phyloP scores from a whole-genome alignment of 2,113 vertebrate species.

The Silurus glanis region DNA sequence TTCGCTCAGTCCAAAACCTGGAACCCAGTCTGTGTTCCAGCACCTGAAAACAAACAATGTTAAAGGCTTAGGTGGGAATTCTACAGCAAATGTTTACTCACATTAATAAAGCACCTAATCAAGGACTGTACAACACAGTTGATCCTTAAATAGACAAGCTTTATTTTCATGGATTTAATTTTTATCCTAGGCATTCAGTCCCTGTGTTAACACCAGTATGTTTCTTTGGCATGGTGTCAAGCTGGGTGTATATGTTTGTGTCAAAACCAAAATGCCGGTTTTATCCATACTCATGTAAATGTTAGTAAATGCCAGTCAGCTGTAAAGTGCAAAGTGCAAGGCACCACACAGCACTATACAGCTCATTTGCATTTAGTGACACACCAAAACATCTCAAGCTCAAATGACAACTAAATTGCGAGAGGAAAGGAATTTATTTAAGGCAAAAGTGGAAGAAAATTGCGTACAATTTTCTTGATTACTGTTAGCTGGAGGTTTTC shows the following conservation, averaged over 20 bases:
- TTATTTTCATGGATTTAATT: neutral
- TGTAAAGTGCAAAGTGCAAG: neutral
- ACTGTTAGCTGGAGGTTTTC: neutral
- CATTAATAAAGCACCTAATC: neutral
- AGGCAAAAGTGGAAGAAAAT: neutral
- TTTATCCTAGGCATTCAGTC: neutral
- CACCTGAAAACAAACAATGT: conserved; percentile 69
- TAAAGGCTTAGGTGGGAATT: neutral
- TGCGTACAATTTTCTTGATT: neutral
- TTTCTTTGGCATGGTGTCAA: neutral
- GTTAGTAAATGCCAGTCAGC: neutral
- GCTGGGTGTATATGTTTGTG: neutral
- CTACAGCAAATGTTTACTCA: neutral
- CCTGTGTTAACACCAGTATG: neutral
- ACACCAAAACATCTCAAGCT: neutral
- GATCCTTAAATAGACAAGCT: neutral
- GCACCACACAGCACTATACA: neutral
- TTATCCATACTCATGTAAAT: neutral
- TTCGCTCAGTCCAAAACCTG: conserved; percentile 78
- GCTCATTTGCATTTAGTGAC: neutral
- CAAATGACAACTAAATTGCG: neutral
- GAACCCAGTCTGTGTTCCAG: conserved; percentile 64
- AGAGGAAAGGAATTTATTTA: neutral
- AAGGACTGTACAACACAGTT: neutral
- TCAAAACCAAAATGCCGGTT: neutral